Base-by-base conservation (phyloP, 2,888 invertebrate genomes). In the Bellardia bayeri region DNA sequence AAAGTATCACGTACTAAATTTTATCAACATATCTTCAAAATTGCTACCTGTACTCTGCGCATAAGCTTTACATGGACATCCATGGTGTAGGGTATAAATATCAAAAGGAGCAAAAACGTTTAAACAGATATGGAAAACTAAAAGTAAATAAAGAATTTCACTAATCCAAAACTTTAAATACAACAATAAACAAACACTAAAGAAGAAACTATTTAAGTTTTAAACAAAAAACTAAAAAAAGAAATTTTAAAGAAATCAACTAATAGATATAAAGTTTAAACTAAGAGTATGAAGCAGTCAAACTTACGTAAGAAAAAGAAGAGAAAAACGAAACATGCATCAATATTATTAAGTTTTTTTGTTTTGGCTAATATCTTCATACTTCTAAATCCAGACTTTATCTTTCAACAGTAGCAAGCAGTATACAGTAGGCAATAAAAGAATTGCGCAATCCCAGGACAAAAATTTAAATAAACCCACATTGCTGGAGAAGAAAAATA, bases 221-320 rank as follows among this genome's bases (percentile, higher is more conserved):
- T 11, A 51, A 14, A 23, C 2, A 16, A 37, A 56, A 72, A 6
- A 42, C 1, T 2, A 42, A 8, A 1, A 72, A 13, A 2, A 3
- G 11, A 54, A 71, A n/a, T 0, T 5, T 1, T 16, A n/a, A 61
- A 61, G 1, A 74, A 2, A 49, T 63, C n/a, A 61, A 49, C 30
- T 11, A 71, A 56, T 56, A 23, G 2, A 56, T 8, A 5, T 58
- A 13, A 61, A 61, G 61, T 58, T 58, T 23, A 56, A 1, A 37
- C 9, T 40, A 40, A 13, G 14, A 58, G 58, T 37, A 56, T 9
- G 23, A 14, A 49, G n/a, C 30, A 63, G 14, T 23, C 8, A 64
- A 76, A 76, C 51, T 75, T 75, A 40, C 49, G 9, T 33, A n/a
- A 16, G 2, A 45, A 40, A 72, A 56, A 13, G 23, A 3, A 72